Evolutionary conservation across 2,888 invertebrate species (phyloP), one percentile per base, ranked within the genome.

Genomic region (Nomada fabriciana): DNA sequence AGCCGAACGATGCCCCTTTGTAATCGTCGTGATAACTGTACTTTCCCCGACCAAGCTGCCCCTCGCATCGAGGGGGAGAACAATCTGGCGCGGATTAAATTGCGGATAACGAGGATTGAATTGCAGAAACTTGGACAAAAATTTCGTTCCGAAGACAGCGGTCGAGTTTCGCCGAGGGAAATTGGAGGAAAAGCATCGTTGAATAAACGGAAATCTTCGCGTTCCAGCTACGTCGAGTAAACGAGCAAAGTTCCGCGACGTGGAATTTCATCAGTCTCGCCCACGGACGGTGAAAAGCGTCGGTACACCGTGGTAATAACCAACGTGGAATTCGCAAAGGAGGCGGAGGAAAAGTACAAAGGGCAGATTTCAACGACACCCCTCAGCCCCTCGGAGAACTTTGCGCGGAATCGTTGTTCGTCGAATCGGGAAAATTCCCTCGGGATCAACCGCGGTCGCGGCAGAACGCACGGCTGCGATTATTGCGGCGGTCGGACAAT

Each of bases 231-330:
- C 13, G 11, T 53, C 52, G 72, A 36, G 23, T 47, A 57, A 63
- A 76, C 75, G 72, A 71, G 52, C 60, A 18, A 71, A 75, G 43
- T 75, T 61, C 13, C 2, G 61, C 50, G 42, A 25, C 15, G 20
- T 20, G 55, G 43, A 55, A 73, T 73, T 63, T 63, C 29, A 20
- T 76, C 61, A 57, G 61, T 47, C 36, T 36, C 47, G 64, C 4
- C 52, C 36, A 23, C 64, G 67, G 3, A 20, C 15, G 47, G 76
- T 25, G 74, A 42, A 53, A 42, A 23, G 52, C 9, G 20, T 2
- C 10, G n/a, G 10, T 10, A 2, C 2, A 29, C 29, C 57, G 7
- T 0, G 5, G 25, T 11, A n/a, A 64, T 18, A 47, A 47, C 15
- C 10, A 2, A 1, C 4, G 15, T 15, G 23, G 15, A 42, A 63